A percentile compares a stretch with the other conserved stretches of the same genome.
Conservation (phyloP, 53 echinoderm and acorn worm species). For the Glandiceps talaboti region DNA sequence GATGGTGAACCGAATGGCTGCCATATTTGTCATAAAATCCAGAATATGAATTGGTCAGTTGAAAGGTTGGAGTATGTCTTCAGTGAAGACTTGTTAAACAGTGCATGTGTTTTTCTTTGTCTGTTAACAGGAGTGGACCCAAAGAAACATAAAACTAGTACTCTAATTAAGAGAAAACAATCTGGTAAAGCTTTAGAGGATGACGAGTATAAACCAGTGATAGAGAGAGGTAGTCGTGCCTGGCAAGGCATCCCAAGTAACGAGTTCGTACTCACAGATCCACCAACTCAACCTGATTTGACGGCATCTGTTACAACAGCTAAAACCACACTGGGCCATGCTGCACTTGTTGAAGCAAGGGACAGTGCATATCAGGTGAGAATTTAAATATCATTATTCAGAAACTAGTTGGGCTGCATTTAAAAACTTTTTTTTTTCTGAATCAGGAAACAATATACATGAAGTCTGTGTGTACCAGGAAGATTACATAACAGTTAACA, state of each 20-base stretch:
- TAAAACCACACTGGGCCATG: conserved; percentile 76
- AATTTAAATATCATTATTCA: not conserved
- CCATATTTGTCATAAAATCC: too few species aligned
- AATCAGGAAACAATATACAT: not conserved
- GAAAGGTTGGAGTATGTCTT: too few species aligned
- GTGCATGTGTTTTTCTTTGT: too few species aligned
- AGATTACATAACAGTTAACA: too few species aligned
- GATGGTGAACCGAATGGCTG: too few species aligned
- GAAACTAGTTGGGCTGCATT: not conserved
- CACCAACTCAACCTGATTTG: conserved; percentile 34
- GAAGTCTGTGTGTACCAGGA: not conserved
- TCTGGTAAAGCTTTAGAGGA: conserved; percentile 77
- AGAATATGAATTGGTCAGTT: too few species aligned
- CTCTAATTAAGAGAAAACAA: conserved; percentile 72
- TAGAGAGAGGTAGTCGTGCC: conserved; percentile 65
- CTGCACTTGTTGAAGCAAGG: conserved; percentile 42
- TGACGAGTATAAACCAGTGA: conserved; percentile 71
- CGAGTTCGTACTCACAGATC: conserved; percentile 30
- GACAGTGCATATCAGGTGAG: conserved; percentile 56
- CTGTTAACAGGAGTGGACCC: conserved; percentile 86
- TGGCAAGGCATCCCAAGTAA: conserved; percentile 68
- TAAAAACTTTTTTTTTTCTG: not conserved
- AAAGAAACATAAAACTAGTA: conserved; percentile 78
- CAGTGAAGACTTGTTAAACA: too few species aligned
- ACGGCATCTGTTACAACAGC: conserved; percentile 54